phyloP scores from a whole-genome alignment of 1,140 invertebrate genomes.

The Augochlora pura region DNA sequence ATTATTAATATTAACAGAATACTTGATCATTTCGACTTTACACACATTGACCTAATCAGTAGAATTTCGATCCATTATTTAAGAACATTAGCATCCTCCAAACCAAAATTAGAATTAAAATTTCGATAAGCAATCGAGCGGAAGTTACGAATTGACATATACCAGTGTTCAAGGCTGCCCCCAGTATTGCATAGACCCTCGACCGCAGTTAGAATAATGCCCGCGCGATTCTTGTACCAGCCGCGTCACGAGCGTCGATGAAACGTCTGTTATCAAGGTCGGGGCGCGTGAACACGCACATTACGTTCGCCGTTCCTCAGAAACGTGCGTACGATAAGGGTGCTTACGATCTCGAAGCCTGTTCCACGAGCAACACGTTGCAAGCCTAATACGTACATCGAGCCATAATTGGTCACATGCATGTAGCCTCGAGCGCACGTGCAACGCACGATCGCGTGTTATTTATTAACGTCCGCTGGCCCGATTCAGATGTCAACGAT shows the following conservation, averaged over 20 bases:
- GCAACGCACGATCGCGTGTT: constrained; percentile 27
- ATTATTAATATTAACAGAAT: too few relatives aligned
- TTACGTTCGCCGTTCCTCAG: constrained; percentile 47
- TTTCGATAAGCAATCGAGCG: too few relatives aligned
- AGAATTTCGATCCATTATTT: too few relatives aligned
- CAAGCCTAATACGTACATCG: constrained; percentile 35
- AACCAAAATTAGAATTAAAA: too few relatives aligned
- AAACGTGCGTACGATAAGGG: constrained; percentile 56
- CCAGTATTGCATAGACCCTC: background rate
- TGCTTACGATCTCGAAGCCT: constrained; percentile 41
- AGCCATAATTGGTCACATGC: constrained; percentile 46
- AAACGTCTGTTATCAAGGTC: constrained; percentile 45
- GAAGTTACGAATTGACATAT: background rate
- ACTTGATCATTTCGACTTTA: too few relatives aligned
- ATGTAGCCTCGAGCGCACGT: constrained; percentile 20
- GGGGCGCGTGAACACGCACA: constrained; percentile 55
- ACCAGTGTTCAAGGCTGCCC: background rate
- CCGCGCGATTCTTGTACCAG: constrained; percentile 16
- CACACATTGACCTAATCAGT: too few relatives aligned
- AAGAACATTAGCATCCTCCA: too few relatives aligned
- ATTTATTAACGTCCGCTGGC: constrained; percentile 33
- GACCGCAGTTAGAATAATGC: background rate
- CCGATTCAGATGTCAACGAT: constrained; percentile 35
- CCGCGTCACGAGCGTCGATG: constrained; percentile 22
- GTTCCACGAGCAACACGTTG: constrained; percentile 56